These are phyloP conservation scores for Coecobrya sp. DNA, from an alignment of 2,888 invertebrate species.

Conservation along the genomic window DNA sequence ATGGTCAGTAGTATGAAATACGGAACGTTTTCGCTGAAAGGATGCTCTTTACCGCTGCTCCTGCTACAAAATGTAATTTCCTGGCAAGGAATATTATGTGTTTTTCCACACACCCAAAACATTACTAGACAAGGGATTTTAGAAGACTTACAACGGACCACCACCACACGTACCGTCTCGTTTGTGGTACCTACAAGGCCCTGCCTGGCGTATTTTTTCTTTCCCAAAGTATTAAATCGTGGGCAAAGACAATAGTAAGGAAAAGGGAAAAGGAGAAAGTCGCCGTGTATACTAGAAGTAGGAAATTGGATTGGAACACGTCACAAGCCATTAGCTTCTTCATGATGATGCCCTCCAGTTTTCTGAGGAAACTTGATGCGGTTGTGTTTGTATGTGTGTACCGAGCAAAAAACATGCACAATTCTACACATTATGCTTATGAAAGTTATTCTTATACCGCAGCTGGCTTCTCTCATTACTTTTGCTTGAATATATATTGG, in stretches of 20 bases:
- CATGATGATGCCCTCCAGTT: conserved; percentile 67
- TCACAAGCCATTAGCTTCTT: conserved; percentile 66
- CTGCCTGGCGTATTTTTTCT: neutral
- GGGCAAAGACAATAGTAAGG: conserved; percentile 31
- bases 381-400: neutral
- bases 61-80: conserved; percentile 48
- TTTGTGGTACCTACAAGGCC: neutral
- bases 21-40: neutral
- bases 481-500: too few species aligned
- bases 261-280: conserved; percentile 50
- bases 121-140: neutral
- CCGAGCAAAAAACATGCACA: neutral
- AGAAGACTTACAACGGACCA: neutral
- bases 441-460: neutral
- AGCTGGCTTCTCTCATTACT: too few species aligned
- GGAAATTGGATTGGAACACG: conserved; percentile 75
- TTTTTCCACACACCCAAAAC: conserved; percentile 28
- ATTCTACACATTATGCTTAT: neutral
- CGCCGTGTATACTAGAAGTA: neutral
- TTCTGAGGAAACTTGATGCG: conserved; percentile 54
- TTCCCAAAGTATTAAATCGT: conserved; percentile 57
- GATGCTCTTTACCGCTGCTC: neutral
- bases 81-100: conserved; percentile 44
- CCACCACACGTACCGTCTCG: neutral
- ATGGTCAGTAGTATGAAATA: conserved; percentile 25